These are phyloP conservation scores for Poecilia wingei DNA, from an alignment of 2,797 vertebrate genomes.

Conservation along the genomic window DNA sequence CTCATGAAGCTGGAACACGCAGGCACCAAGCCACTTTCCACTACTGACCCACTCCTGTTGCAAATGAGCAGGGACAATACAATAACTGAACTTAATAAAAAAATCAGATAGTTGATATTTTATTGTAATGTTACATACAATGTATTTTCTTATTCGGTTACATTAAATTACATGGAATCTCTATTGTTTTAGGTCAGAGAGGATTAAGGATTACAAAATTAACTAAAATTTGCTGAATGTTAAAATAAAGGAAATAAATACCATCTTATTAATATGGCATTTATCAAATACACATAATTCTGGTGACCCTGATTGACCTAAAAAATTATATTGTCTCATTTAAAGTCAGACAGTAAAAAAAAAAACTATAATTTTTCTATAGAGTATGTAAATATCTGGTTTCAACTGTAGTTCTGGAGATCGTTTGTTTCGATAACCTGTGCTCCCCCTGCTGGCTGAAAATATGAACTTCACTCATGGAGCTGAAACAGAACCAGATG, in stretches of 20 bases:
- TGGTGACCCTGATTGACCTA: neutral
- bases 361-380: neutral
- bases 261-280: neutral
- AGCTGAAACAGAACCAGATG: neutral
- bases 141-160: neutral
- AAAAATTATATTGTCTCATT: neutral
- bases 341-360: neutral
- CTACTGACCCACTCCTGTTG: neutral
- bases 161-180: neutral
- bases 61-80: neutral
- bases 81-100: neutral
- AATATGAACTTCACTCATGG: constrained; percentile 22
- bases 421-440: neutral
- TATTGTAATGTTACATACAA: neutral
- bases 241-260: neutral
- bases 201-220: neutral
- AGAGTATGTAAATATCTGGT: neutral
- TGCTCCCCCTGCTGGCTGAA: constrained; percentile 64
- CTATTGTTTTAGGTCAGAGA: neutral
- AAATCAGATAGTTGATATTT: neutral
- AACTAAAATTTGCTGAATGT: neutral
- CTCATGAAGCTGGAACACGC: neutral
- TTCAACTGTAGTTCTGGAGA: neutral
- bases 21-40: neutral
- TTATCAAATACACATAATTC: neutral